Evolutionary conservation across 2,113 vertebrate species (phyloP).

Genomic region (Podarcis cretensis): DNA sequence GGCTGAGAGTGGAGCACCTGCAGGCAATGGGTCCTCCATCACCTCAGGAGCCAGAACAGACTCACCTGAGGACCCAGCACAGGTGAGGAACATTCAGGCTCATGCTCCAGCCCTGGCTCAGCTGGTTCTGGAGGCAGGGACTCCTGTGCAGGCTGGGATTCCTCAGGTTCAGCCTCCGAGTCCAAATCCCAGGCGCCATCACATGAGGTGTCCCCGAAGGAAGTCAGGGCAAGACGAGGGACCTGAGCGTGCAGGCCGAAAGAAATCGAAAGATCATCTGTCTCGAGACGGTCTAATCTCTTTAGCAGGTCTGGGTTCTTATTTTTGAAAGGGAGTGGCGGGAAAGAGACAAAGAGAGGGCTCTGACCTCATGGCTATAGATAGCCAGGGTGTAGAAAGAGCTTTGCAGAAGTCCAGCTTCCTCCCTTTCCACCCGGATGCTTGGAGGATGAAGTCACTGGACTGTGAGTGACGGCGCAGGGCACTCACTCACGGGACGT

Average conservation of each 20-base stretch:
- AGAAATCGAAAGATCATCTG: slow-evolving; percentile 45
- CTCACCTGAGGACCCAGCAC: too few relatives aligned
- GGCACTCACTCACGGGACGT: too few relatives aligned
- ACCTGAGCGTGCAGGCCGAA: background rate
- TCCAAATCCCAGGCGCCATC: too few relatives aligned
- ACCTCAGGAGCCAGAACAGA: too few relatives aligned
- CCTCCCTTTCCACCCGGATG: background rate
- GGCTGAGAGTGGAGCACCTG: too few relatives aligned
- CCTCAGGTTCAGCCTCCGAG: too few relatives aligned
- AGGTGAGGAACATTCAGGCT: too few relatives aligned
- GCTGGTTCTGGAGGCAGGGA: too few relatives aligned
- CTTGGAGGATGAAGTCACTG: background rate
- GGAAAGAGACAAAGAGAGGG: background rate
- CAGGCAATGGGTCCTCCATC: too few relatives aligned
- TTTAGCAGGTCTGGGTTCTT: slow-evolving; percentile 29
- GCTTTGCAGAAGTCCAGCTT: background rate
- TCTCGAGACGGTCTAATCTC: slow-evolving; percentile 23
- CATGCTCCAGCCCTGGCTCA: too few relatives aligned
- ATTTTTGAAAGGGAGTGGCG: background rate
- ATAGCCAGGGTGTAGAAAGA: slow-evolving; percentile 14
- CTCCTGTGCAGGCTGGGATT: too few relatives aligned
- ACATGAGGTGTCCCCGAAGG: background rate
- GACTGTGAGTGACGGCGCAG: background rate
- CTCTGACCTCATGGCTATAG: slow-evolving; percentile 61
- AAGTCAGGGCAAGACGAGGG: fast-evolving